phyloP scores from a whole-genome alignment of 2,113 vertebrate genomes.

The Passerina amoena region DNA sequence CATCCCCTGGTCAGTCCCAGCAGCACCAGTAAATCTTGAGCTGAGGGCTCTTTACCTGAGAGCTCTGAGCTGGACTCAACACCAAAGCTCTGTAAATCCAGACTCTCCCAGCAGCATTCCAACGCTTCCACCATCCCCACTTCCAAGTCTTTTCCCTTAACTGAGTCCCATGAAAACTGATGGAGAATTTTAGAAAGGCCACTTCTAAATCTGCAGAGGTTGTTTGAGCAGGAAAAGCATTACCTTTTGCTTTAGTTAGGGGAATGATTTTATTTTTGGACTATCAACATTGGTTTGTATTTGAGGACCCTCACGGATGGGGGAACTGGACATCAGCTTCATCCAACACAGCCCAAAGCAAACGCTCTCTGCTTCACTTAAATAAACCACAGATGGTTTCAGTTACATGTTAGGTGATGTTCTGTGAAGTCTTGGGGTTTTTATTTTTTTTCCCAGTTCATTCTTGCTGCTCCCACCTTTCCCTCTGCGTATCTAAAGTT shows the following conservation, averaged over 20 bases:
- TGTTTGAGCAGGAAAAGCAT: accelerated
- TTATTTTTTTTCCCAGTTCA: background rate
- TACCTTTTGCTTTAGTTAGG: background rate
- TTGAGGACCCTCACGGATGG: background rate
- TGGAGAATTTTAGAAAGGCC: background rate
- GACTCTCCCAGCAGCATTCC: background rate
- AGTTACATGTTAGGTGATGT: background rate
- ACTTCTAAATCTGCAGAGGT: background rate
- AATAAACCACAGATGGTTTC: background rate
- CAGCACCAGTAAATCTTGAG: background rate
- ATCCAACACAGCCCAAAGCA: background rate
- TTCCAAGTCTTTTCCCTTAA: accelerated
- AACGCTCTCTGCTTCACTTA: background rate
- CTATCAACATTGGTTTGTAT: background rate
- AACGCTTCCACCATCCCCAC: accelerated
- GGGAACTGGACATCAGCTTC: background rate
- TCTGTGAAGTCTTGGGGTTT: background rate
- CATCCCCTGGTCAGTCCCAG: background rate
- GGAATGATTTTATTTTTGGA: background rate
- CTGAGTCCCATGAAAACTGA: accelerated
- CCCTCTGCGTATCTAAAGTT: conserved; percentile 56
- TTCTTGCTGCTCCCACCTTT: conserved; percentile 26
- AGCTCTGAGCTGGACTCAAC: background rate
- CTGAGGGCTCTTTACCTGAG: background rate
- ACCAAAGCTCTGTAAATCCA: background rate